Conservation (phyloP, 1,140 invertebrate genomes). For the Drosophila mayri region DNA sequence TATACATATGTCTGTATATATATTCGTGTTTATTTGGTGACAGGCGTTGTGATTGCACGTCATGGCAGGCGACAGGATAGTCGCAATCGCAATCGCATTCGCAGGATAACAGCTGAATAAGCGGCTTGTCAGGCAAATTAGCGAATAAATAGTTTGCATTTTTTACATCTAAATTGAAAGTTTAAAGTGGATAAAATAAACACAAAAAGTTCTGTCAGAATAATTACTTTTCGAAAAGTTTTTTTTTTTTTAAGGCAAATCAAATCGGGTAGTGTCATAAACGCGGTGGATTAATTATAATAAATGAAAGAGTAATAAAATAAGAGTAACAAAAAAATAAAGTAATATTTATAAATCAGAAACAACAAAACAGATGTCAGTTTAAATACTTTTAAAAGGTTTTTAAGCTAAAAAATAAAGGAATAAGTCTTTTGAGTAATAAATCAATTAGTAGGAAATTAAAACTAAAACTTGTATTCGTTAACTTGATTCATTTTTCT, state of each 20-base stretch:
- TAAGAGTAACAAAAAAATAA: too few species aligned
- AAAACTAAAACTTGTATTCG: too few species aligned
- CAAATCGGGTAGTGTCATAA: not conserved
- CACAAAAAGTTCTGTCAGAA: not conserved
- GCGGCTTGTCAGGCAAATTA: constrained; percentile 32
- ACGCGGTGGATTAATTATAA: not conserved
- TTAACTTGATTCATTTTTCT: not conserved
- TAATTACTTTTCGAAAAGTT: not conserved
- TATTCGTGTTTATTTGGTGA: constrained; percentile 45
- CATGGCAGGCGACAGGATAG: constrained; percentile 46
- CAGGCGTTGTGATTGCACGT: constrained; percentile 43
- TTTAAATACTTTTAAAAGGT: not conserved
- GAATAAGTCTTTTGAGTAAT: not conserved
- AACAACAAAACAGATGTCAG: not conserved
- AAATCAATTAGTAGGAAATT: too few species aligned
- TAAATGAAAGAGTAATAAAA: not conserved
- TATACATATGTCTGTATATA: constrained; percentile 4
- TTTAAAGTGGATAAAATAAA: not conserved
- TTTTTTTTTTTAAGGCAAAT: not conserved
- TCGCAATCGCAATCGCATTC: constrained; percentile 10
- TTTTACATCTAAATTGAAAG: not conserved
- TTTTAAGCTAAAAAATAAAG: not conserved
- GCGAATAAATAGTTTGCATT: not conserved
- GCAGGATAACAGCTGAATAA: constrained; percentile 17
- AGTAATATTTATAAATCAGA: not conserved